phyloP scores from a whole-genome alignment of 1,140 invertebrate genomes.

The Cotesia glomerata region DNA sequence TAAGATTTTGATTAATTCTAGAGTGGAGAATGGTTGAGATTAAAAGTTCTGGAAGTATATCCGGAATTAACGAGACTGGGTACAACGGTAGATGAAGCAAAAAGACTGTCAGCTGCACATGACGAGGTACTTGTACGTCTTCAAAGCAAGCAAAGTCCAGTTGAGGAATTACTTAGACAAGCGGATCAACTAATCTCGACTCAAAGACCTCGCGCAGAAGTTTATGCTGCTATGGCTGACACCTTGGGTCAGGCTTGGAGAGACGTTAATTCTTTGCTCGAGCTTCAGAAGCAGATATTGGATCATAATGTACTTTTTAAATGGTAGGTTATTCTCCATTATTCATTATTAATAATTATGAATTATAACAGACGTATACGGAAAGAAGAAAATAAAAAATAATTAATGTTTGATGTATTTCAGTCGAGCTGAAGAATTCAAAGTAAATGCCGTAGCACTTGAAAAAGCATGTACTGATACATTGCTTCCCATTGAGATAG shows the following conservation, averaged over 20 bases:
- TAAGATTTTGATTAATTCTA: conserved; percentile 60
- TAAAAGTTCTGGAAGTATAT: conserved; percentile 85
- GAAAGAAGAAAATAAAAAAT: not conserved
- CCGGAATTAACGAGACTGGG: conserved; percentile 86
- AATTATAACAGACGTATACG: too few species aligned
- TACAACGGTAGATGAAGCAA: conserved; percentile 76
- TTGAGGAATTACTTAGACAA: conserved; percentile 85
- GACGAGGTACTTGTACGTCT: conserved; percentile 81
- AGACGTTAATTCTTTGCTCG: conserved; percentile 82
- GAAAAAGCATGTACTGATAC: conserved; percentile 72
- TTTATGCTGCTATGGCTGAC: conserved; percentile 91
- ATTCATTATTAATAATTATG: not conserved
- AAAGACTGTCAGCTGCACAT: conserved; percentile 77
- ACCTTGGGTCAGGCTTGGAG: conserved; percentile 87
- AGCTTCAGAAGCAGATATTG: conserved; percentile 78
- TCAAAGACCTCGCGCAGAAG: conserved; percentile 77
- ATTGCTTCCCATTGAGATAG: conserved; percentile 71
- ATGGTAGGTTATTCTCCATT: conserved; percentile 53
- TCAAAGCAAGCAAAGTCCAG: conserved; percentile 88
- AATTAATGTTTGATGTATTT: conserved; percentile 30
- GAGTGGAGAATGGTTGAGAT: conserved; percentile 83
- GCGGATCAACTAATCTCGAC: conserved; percentile 84
- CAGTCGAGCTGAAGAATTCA: conserved; percentile 74
- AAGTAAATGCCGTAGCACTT: conserved; percentile 72
- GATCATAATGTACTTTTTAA: conserved; percentile 79